A percentile compares a stretch with the other conserved stretches of the same genome.
phyloP scores from a whole-genome alignment of 1,140 invertebrate species.

The Berghia stephanieae region DNA sequence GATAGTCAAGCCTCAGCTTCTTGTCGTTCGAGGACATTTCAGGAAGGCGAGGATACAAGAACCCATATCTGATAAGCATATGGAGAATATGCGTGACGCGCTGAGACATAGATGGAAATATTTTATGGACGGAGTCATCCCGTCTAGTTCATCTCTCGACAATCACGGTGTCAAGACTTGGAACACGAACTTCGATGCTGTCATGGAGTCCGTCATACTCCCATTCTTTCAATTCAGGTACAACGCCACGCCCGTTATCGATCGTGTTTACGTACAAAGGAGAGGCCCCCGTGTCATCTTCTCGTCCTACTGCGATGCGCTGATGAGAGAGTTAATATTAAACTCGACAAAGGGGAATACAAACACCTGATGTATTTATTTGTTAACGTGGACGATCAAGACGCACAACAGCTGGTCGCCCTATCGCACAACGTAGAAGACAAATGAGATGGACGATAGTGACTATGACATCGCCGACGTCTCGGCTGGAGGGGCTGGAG shows the following conservation, averaged over 20 bases:
- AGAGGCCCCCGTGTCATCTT: neutral
- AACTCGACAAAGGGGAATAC: neutral
- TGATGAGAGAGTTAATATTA: slow-evolving; percentile 18
- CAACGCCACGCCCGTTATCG: neutral
- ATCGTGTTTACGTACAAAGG: neutral
- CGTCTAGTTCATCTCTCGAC: neutral
- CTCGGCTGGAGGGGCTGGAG: too few species aligned
- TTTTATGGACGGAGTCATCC: neutral
- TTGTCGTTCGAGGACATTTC: slow-evolving; percentile 8
- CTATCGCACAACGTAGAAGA: too few species aligned
- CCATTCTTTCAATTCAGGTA: slow-evolving; percentile 11
- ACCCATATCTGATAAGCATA: neutral
- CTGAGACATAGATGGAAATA: neutral
- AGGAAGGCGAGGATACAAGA: slow-evolving; percentile 7
- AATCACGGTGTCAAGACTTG: slow-evolving; percentile 23
- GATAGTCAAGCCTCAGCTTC: slow-evolving; percentile 9
- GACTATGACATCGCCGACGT: too few species aligned
- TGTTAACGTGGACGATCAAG: neutral
- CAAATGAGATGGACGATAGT: too few species aligned
- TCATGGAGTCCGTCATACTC: neutral
- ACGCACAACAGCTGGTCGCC: neutral
- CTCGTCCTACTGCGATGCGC: neutral
- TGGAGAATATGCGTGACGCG: neutral
- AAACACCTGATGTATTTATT: slow-evolving; percentile 10
- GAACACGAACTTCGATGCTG: neutral